These are phyloP conservation scores for Erebia aethiops DNA, from an alignment of 2,888 invertebrate species.

Conservation along the genomic window DNA sequence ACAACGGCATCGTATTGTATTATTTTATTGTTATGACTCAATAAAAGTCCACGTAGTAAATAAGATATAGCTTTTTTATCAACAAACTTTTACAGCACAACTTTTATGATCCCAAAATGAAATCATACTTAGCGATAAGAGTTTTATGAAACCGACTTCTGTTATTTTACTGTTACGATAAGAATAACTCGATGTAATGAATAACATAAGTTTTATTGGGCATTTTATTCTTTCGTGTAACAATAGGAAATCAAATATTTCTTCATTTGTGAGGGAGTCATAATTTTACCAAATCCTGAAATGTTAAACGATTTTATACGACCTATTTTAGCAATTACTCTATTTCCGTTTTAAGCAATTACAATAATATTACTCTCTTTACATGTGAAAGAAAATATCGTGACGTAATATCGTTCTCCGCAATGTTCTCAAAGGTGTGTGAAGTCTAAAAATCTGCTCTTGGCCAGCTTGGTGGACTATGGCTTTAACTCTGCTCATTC, in stretches of 20 bases:
- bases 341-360: too few relatives aligned
- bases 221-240: background rate
- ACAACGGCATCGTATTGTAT: conserved; percentile 7
- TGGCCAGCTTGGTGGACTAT: too few relatives aligned
- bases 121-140: conserved; percentile 54
- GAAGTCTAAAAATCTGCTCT: too few relatives aligned
- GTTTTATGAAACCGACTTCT: conserved; percentile 51
- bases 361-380: too few relatives aligned
- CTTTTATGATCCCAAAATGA: conserved; percentile 60
- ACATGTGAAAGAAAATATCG: too few relatives aligned
- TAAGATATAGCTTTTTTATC: conserved; percentile 34
- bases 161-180: conserved; percentile 43
- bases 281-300: background rate
- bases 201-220: conserved; percentile 28
- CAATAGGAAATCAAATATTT: conserved; percentile 5
- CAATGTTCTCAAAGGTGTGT: too few relatives aligned
- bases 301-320: background rate
- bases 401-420: too few relatives aligned
- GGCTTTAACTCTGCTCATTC: too few relatives aligned
- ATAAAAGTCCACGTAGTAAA: conserved; percentile 20
- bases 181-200: conserved; percentile 43
- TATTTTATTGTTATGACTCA: conserved; percentile 14
- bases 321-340: background rate
- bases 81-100: conserved; percentile 28
- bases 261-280: background rate